phyloP scores from a whole-genome alignment of 2,113 vertebrate genomes.

The Rhynchopsitta pachyrhyncha region DNA sequence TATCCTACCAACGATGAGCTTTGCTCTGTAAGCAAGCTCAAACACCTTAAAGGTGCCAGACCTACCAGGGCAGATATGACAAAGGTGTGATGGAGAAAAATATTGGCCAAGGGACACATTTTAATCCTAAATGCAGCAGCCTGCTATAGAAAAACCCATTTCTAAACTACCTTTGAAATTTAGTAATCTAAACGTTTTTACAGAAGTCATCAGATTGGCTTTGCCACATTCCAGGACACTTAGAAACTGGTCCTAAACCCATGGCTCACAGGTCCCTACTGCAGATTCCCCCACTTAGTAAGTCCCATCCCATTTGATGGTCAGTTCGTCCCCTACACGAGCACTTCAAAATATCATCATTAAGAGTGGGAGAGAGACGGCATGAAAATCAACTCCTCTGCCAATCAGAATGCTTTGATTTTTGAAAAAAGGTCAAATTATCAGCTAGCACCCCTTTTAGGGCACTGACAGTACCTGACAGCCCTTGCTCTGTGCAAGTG shows the following conservation, averaged over 20 bases:
- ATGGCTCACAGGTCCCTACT: not conserved
- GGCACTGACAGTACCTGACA: not conserved
- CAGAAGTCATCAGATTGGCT: not conserved
- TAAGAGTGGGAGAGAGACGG: not conserved
- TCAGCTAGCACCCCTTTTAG: not conserved
- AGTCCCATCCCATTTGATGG: not conserved
- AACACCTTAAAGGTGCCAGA: not conserved
- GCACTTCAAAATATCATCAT: not conserved
- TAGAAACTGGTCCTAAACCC: not conserved
- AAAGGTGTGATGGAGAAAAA: not conserved
- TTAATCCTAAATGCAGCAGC: not conserved
- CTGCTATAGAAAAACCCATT: not conserved
- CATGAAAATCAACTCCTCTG: not conserved
- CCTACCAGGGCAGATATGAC: not conserved
- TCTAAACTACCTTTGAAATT: not conserved
- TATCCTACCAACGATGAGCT: not conserved
- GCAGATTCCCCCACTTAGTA: not conserved
- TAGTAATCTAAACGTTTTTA: not conserved
- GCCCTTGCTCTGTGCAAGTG: not conserved
- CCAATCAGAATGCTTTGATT: not conserved
- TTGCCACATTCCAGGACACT: not conserved
- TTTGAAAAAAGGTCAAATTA: not conserved
- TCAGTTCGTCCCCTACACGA: accelerated
- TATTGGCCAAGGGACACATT: not conserved
- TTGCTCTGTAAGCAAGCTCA: not conserved